Evolutionary conservation across 2,888 invertebrate genomes (phyloP).

Genomic region (Geotrupes spiniger): DNA sequence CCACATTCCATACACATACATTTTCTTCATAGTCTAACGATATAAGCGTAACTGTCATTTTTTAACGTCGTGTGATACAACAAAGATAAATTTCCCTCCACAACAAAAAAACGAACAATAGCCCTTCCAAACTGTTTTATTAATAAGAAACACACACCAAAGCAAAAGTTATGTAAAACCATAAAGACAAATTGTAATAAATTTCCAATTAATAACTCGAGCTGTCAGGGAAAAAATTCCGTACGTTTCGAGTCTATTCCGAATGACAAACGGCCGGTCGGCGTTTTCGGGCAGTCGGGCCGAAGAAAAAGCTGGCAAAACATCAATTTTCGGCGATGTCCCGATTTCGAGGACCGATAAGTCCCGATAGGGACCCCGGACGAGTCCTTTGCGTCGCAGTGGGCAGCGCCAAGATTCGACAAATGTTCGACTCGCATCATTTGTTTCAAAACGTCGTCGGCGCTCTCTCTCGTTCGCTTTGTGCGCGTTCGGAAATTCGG

Average conservation of each 20-base stretch:
- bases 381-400: slow-evolving; percentile 14
- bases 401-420: slow-evolving; percentile 14
- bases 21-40: no score
- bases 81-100: no score
- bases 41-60: no score
- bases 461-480: slow-evolving; percentile 1
- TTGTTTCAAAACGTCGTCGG: slow-evolving; percentile 21
- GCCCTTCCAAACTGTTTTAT: no score
- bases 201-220: slow-evolving; percentile 24
- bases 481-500: not conserved
- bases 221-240: slow-evolving; percentile 11
- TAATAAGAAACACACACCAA: no score
- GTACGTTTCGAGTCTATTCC: not conserved
- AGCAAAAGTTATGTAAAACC: not conserved
- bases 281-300: slow-evolving; percentile 11
- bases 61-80: no score
- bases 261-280: slow-evolving; percentile 15
- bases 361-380: slow-evolving; percentile 33
- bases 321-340: slow-evolving; percentile 43
- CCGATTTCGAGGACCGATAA: slow-evolving; percentile 37
- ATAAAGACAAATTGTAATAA: slow-evolving; percentile 18
- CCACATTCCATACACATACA: no score
- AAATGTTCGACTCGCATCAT: slow-evolving; percentile 21
- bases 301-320: slow-evolving; percentile 41
- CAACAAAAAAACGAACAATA: no score